Conservation (phyloP, 2,113 vertebrate genomes). For the human (Homo sapiens) region GRCh38 chr20:25079501-25080000, state of each 20-base stretch:
- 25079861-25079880: neutral
- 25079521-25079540: slow-evolving; percentile 33
- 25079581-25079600: neutral
- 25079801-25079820: neutral
- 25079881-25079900: neutral
- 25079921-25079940: neutral
- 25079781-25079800: neutral
- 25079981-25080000: neutral
- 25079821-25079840: neutral
- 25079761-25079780: neutral
- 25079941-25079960: neutral
- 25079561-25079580: neutral
- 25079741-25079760: neutral
- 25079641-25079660: neutral
- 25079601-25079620: neutral
- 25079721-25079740: neutral
- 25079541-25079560: neutral
- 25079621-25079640: no score
- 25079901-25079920: neutral
- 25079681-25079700: neutral
- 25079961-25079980: neutral
- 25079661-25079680: neutral
- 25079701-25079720: neutral
- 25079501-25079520: slow-evolving; percentile 90
- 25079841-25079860: neutral